These are phyloP conservation scores for Callaeas wilsoni DNA, from an alignment of 2,113 vertebrate species.

Conservation along the genomic window DNA sequence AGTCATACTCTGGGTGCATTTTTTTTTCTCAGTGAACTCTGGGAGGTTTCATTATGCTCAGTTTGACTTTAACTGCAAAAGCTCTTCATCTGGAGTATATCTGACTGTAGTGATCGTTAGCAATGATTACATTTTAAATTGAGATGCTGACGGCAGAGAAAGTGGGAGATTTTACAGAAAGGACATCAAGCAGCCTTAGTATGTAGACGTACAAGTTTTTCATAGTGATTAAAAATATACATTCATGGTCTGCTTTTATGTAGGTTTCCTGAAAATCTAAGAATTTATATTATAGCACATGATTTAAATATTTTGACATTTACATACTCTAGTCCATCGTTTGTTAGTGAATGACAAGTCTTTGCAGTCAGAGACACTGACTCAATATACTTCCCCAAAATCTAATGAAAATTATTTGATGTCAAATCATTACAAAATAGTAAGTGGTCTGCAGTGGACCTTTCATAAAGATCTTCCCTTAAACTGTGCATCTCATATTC, in stretches of 20 bases:
- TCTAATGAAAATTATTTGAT: neutral
- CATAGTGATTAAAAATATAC: neutral
- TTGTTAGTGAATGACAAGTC: neutral
- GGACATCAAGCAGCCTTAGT: neutral
- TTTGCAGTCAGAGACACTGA: neutral
- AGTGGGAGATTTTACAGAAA: neutral
- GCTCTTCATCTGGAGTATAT: neutral
- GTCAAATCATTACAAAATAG: neutral
- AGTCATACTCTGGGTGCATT: neutral
- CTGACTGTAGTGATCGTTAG: neutral
- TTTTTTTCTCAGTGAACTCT: neutral
- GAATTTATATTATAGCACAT: neutral
- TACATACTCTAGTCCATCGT: neutral
- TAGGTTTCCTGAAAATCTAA: neutral
- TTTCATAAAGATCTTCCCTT: neutral
- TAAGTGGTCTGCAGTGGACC: neutral
- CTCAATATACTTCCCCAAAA: neutral
- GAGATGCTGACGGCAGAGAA: neutral
- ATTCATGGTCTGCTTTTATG: neutral
- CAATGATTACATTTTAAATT: neutral
- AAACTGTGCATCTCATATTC: neutral
- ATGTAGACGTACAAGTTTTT: neutral
- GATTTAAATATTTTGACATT: neutral
- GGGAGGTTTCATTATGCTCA: neutral
- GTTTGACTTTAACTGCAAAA: neutral